These are phyloP conservation scores for Lymantria dispar DNA, from an alignment of 2,888 invertebrate genomes.

Conservation along the genomic window DNA sequence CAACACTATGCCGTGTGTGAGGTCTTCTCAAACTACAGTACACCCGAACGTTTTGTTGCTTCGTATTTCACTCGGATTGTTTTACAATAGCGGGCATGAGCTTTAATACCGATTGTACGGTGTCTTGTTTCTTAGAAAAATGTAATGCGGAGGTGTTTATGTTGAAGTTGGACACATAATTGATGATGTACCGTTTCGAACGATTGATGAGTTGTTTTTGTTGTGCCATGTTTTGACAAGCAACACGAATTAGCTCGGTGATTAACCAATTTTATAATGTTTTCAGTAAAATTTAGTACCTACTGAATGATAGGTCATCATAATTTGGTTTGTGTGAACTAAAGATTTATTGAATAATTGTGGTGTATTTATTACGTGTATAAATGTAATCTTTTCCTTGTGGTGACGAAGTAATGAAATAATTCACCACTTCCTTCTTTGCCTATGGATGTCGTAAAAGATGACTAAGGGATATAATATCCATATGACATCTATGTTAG, in stretches of 20 bases:
- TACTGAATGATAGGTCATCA: too few species aligned
- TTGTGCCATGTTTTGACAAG: conserved; percentile 4
- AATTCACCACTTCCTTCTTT: too few species aligned
- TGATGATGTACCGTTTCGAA: conserved; percentile 12
- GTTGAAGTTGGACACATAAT: conserved; percentile 2
- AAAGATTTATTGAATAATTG: too few species aligned
- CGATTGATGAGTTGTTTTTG: conserved; percentile 8
- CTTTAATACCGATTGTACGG: conserved; percentile 12
- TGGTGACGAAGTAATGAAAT: too few species aligned
- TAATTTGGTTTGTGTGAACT: too few species aligned
- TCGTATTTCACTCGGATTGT: conserved; percentile 21
- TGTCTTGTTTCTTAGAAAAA: conserved; percentile 12
- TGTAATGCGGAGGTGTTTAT: neutral
- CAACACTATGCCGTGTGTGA: conserved; percentile 20
- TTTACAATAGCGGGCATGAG: conserved; percentile 12
- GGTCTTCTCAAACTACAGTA: conserved; percentile 19
- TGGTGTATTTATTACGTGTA: too few species aligned
- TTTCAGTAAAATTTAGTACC: too few species aligned
- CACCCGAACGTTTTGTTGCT: conserved; percentile 13
- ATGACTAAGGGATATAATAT: too few species aligned
- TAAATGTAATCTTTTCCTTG: too few species aligned
- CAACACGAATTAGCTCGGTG: neutral
- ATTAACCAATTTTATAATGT: too few species aligned
- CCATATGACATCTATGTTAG: too few species aligned
- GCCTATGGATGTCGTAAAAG: too few species aligned